phyloP scores from a whole-genome alignment of 2,888 invertebrate genomes.

The Yponomeuta plumbellus region DNA sequence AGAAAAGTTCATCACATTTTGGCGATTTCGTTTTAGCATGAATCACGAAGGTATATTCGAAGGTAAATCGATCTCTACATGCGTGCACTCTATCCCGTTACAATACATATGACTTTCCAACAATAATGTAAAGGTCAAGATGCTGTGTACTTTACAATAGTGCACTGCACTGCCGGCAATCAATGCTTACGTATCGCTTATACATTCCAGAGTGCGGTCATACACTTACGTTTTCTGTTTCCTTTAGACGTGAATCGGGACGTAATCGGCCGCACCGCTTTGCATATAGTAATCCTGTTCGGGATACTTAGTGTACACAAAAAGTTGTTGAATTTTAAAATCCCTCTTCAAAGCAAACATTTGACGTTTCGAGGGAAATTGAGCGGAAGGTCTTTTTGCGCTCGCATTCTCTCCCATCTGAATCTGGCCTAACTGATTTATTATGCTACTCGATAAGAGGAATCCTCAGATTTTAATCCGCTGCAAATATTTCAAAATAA shows the following conservation, averaged over 20 bases:
- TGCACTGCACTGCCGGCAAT: not conserved
- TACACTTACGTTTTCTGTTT: constrained; percentile 35
- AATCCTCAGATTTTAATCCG: not conserved
- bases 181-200: not conserved
- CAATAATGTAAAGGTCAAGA: no score
- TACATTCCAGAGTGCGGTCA: not conserved
- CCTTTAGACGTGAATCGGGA: constrained; percentile 32
- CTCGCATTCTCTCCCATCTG: constrained; percentile 17
- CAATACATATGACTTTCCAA: no score
- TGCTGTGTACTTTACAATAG: no score
- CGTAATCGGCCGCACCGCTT: constrained; percentile 40
- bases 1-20: not conserved
- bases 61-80: no score
- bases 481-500: not conserved
- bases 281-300: constrained; percentile 64
- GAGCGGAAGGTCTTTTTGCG: constrained; percentile 58
- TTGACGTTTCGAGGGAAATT: constrained; percentile 69
- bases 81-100: no score
- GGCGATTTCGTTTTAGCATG: no score
- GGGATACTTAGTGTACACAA: constrained; percentile 48
- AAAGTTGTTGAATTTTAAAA: constrained; percentile 74
- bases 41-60: no score
- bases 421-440: constrained; percentile 15
- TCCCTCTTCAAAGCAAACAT: constrained; percentile 68
- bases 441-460: not conserved